Evolutionary conservation across 2,113 vertebrate genomes (phyloP), one percentile per base, ranked within the genome.

Genomic region (Chaenogobius annularis): DNA sequence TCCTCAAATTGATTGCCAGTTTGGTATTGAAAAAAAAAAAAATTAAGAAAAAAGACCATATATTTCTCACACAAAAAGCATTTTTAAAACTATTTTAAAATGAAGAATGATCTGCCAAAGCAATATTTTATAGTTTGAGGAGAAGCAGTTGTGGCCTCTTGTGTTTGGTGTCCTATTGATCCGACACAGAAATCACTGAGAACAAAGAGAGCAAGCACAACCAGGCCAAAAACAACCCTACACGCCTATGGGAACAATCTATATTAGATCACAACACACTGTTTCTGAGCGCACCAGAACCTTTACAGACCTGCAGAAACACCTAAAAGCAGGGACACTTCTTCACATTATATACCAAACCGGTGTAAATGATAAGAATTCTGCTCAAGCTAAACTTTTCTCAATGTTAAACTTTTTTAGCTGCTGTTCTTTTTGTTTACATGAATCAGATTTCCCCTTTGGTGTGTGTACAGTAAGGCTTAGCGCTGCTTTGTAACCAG

Each of bases 171-270:
- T 84, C 65, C 63, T 79, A 89, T 90, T 83, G 89, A 89, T 85
- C 75, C 75, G 55, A 83, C 8, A 54, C 74, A 74, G 68, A 81
- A 89, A 88, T 89, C 84, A 82, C 66, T 86, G 77, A 78, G 79
- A 84, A 77, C 79, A 86, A 77, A 81, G 70, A 52, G 40, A 74
- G 62, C 20, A 47, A 66, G 75, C 40, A 23, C 69, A 73, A 61
- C 64, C 69, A 48, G 75, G 73, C 47, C 44, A 40, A 79, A 72
- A 76, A 78, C 77, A 81, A 75, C 71, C n/a, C 12, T 69, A 73
- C 61, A n/a, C 12, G n/a, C 76, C 84, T 82, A 85, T 90, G 89
- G 87, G 87, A 90, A 90, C 84, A 5, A 90, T 90, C 86, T 46
- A 90, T 46, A 89, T 58, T 46, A 35, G 72, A 71, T 83, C 66